phyloP scores from a whole-genome alignment of 1,140 invertebrate genomes.

The Nasonia vitripennis region DNA sequence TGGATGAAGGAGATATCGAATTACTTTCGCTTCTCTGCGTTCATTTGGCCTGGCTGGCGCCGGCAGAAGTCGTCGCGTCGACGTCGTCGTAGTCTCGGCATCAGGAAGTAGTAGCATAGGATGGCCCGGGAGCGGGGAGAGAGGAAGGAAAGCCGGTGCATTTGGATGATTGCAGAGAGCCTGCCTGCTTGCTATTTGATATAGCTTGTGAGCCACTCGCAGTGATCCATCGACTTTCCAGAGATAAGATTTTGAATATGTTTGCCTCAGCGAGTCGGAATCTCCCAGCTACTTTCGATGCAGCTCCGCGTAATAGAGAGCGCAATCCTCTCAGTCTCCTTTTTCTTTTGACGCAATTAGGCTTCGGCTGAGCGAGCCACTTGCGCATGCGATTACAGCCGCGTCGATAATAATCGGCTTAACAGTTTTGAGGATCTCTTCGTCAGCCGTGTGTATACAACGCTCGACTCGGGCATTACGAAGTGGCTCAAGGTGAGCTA shows the following conservation, averaged over 20 bases:
- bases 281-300: not conserved
- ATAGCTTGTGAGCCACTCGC: constrained; percentile 23
- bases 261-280: not conserved
- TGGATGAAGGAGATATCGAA: constrained; percentile 35
- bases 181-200: not conserved
- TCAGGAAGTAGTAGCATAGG: not conserved
- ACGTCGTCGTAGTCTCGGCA: not conserved
- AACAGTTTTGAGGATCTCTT: too few species aligned
- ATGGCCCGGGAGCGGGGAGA: not conserved
- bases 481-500: not conserved
- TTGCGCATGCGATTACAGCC: too few species aligned
- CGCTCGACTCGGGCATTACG: too few species aligned
- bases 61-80: not conserved
- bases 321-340: too few species aligned
- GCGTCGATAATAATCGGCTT: too few species aligned
- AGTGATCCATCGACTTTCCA: not conserved
- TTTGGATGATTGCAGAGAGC: constrained; percentile 27
- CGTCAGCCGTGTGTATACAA: too few species aligned
- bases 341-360: too few species aligned
- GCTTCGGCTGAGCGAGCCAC: too few species aligned
- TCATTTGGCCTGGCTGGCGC: constrained; percentile 2
- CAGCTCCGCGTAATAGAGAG: too few species aligned
- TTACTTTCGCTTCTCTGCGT: constrained; percentile 35
- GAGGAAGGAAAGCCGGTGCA: constrained; percentile 9
- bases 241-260: constrained; percentile 38